These are phyloP conservation scores for Anomalospiza imberbis DNA, from an alignment of 2,797 vertebrate species.

Conservation along the genomic window DNA sequence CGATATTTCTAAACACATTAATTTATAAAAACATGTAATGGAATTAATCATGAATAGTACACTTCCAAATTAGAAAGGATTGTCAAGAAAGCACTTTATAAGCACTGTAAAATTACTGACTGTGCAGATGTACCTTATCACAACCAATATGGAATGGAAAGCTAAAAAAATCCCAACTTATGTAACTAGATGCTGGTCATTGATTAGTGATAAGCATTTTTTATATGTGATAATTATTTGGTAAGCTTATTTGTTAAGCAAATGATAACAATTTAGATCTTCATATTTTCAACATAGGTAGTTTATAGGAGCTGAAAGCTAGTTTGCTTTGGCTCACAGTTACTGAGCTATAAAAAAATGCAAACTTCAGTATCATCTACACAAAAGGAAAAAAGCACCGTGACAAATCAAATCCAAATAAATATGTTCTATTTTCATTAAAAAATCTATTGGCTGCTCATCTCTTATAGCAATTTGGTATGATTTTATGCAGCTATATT, in stretches of 20 bases:
- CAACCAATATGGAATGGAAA: fast-evolving
- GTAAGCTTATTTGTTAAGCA: neutral
- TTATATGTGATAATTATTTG: neutral
- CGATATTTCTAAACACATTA: neutral
- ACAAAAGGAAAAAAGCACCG: neutral
- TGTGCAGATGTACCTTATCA: neutral
- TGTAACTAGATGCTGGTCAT: fast-evolving
- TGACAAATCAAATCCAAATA: neutral
- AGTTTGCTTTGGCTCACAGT: neutral
- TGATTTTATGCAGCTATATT: neutral
- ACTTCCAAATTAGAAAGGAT: neutral
- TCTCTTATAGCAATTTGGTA: neutral
- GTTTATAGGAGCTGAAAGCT: neutral
- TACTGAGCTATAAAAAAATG: neutral
- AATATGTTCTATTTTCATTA: neutral
- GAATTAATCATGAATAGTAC: neutral
- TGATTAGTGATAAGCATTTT: neutral
- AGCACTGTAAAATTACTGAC: neutral
- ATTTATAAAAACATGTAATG: neutral
- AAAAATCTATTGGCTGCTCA: neutral
- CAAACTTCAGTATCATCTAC: neutral
- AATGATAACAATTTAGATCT: neutral
- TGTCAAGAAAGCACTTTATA: neutral
- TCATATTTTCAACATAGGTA: neutral
- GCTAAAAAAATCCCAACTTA: neutral